phyloP scores from a whole-genome alignment of 2,113 vertebrate genomes.

The Pseudorectes ferrugineus region DNA sequence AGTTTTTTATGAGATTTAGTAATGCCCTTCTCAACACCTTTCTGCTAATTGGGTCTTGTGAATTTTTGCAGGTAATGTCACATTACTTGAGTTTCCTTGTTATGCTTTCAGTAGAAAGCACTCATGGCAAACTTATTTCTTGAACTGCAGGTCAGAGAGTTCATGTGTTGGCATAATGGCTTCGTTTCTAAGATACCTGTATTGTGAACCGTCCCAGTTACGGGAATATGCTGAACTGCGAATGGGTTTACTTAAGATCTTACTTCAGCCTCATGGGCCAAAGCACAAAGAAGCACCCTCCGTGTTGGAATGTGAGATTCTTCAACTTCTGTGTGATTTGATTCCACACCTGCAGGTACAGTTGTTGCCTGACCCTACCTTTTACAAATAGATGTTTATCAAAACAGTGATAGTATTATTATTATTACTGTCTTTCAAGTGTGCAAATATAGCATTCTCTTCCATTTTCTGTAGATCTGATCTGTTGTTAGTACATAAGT shows the following conservation, averaged over 20 bases:
- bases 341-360: slow-evolving; percentile 84
- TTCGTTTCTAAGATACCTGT: slow-evolving; percentile 89
- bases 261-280: slow-evolving; percentile 66
- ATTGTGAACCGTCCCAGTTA: slow-evolving; percentile 85
- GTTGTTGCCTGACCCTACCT: neutral
- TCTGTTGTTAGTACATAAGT: neutral
- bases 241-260: slow-evolving; percentile 79
- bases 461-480: neutral
- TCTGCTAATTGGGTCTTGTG: neutral
- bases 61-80: neutral
- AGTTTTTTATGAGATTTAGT: neutral
- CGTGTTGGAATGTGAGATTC: slow-evolving; percentile 61
- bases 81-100: neutral
- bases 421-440: neutral
- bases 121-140: neutral
- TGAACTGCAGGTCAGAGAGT: slow-evolving; percentile 72
- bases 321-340: slow-evolving; percentile 80
- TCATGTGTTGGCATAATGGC: slow-evolving; percentile 80
- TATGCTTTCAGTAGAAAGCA: neutral
- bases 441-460: neutral
- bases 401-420: neutral
- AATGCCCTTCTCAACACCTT: neutral
- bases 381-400: neutral
- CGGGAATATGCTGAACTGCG: slow-evolving; percentile 83
- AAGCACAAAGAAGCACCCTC: slow-evolving; percentile 8